Evolutionary conservation across 2,113 vertebrate genomes (phyloP).

Genomic region (Poeciliopsis occidentalis): DNA sequence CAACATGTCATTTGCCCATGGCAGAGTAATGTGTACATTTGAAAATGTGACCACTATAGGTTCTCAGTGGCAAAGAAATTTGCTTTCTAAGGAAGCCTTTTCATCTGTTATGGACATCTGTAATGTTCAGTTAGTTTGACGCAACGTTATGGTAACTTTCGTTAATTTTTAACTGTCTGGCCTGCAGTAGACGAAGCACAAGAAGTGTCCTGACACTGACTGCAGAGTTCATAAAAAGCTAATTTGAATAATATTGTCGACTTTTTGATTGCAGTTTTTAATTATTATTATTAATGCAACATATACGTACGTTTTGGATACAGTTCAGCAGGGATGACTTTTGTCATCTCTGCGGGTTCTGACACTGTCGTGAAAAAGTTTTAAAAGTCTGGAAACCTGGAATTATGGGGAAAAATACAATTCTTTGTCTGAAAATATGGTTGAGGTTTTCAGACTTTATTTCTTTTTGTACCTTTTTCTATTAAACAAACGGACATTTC

Average conservation of each 20-base stretch:
- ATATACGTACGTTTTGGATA: neutral
- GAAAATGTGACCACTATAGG: constrained; percentile 39
- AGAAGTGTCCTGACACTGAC: constrained; percentile 2
- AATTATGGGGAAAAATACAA: neutral
- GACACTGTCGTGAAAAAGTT: neutral
- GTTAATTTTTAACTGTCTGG: constrained; percentile 22
- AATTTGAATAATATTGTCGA: constrained; percentile 5
- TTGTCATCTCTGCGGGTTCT: neutral
- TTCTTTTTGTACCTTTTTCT: neutral
- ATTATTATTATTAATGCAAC: neutral
- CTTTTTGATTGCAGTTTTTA: constrained; percentile 7
- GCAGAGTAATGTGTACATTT: constrained; percentile 44
- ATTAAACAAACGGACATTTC: neutral
- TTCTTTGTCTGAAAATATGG: neutral
- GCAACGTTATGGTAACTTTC: constrained; percentile 26
- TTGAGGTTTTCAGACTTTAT: neutral
- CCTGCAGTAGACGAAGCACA: constrained; percentile 25
- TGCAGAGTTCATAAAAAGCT: constrained; percentile 6
- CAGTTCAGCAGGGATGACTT: neutral
- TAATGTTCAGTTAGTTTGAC: constrained; percentile 50
- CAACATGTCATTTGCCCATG: constrained; percentile 33
- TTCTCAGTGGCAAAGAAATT: constrained; percentile 50
- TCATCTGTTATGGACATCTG: constrained; percentile 59
- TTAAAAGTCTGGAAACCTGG: neutral
- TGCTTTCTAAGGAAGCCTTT: constrained; percentile 80